Evolutionary conservation across 2,113 vertebrate genomes (phyloP), one percentile per base, ranked within the genome.

Genomic region (Onychorhynchus coronatus): DNA sequence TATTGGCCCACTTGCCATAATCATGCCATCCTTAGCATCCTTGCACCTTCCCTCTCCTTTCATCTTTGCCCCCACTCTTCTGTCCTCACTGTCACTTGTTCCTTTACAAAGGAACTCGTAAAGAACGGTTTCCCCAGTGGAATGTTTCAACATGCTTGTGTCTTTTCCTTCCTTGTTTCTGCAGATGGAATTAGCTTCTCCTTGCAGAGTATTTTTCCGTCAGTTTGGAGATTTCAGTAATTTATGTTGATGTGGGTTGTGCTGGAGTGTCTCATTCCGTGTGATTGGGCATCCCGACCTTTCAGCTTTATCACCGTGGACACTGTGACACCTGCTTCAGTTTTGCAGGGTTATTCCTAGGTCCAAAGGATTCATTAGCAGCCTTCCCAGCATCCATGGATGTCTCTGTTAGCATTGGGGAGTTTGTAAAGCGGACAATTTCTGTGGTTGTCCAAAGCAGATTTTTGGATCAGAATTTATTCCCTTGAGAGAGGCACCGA

Each of bases 21-120:
- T 47, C 0, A 0, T 15, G 15, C 49, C 5, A 0, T 28, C 39
- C 46, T 14, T 39, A 14, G 62, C 58, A 39, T 39, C 35, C 52
- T 25, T 17, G 31, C 11, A 4, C 47, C 70, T 50, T 31, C 71
- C 47, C 50, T 86, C 35, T n/a, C 80, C n/a, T 89, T 75, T 52
- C 14, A 30, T 42, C 58, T 30, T 42, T 3, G 0, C 12, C 41
- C 42, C 25, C 18, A 4, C 8, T 81, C n/a, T 41, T 74, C 42
- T 75, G 50, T 74, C 81, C 30, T 52, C 50, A 19, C 35, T 50
- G 21, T 50, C 42, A 16, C 46, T 58, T 68, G 21, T 73, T 73
- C 53, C 66, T 56, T 27, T 28, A 6, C 7, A 42, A 74, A 67
- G 17, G 24, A 88, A 50, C 50, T 77, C 5, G 17, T 50, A 42